Evolutionary conservation across 1,140 invertebrate species (phyloP), one percentile per base, ranked within the genome.

Genomic region (Prorops nasuta): DNA sequence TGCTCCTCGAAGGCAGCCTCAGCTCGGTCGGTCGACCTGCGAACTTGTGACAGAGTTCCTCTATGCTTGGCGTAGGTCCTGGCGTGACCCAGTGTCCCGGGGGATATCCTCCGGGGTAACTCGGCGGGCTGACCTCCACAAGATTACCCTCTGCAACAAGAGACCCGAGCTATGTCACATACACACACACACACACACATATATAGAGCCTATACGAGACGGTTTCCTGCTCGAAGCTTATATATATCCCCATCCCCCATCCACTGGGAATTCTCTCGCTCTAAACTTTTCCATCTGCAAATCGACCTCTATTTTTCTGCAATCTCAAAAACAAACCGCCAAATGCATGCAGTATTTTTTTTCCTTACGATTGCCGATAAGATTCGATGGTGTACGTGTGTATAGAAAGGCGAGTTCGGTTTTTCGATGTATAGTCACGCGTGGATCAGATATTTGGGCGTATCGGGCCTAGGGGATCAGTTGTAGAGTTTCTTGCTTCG

Each of bases 1-100:
- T 77, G 38, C 77, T 74, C 42, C 67, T 72, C 45, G 68, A 70
- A 32, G 66, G 69, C 65, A 71, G 57, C 71, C 72, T 76, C 54
- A 75, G 58, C 62, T 77, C 72, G 55, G 68, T 78, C 20, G 71
- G 72, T 46, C 69, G 57, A 32, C 71, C 71, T 20, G 58, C 59
- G 40, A 71, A 72, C 51, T 75, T 77, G 42, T 76, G 72, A 56
- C 75, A 77, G 7, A 77, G 59, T 45, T 77, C 75, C 62, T 77
- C 75, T 65, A 76, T 77, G 54, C 71, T 76, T 16, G 75, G 72
- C 20, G 75, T 76, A 15, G 75, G 72, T 21, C 73, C 74, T 6
- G 72, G 71, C 8, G 74, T 67, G 12, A 74, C 69, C 75, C 74
- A 77, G 28, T 76, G 71, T 20, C 68, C 71, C 35, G 71, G 53